These are phyloP conservation scores for Amblyjoppa fuscipennis DNA, from an alignment of 2,888 invertebrate species.

Conservation along the genomic window DNA sequence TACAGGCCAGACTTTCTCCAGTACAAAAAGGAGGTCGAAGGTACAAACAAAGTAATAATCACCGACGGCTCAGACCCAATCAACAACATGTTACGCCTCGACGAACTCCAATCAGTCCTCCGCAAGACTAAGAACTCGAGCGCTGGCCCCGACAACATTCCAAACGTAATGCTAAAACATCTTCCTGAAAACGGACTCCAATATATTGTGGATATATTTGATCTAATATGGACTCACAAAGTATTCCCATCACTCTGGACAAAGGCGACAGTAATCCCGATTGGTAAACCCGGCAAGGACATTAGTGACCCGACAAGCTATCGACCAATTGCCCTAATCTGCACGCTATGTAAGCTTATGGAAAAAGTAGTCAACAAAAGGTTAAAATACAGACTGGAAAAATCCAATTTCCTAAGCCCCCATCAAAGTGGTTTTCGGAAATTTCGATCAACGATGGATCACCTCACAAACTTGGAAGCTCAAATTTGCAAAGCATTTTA, in stretches of 20 bases:
- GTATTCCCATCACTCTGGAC: conserved; percentile 46
- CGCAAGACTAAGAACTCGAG: not conserved
- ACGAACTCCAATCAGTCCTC: not conserved
- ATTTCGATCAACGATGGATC: conserved; percentile 55
- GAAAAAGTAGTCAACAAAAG: conserved; percentile 52
- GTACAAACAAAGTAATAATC: not conserved
- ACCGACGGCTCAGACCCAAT: not conserved
- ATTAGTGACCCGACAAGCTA: conserved; percentile 37
- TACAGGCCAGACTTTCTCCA: conserved; percentile 13
- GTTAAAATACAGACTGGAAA: conserved; percentile 37
- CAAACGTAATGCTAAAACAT: conserved; percentile 34
- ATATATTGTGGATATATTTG: conserved; percentile 33
- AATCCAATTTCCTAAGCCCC: not conserved
- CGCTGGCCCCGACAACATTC: conserved; percentile 55
- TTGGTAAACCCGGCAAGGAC: conserved; percentile 51
- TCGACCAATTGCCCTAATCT: conserved; percentile 52
- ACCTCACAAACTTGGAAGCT: conserved; percentile 45
- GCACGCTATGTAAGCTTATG: conserved; percentile 41
- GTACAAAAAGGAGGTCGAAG: conserved; percentile 13
- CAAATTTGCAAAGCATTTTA: conserved; percentile 25
- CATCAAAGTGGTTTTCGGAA: conserved; percentile 44
- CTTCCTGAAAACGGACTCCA: conserved; percentile 26
- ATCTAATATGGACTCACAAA: conserved; percentile 37
- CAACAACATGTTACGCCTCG: not conserved
- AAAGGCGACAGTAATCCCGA: conserved; percentile 47